phyloP scores from a whole-genome alignment of 37 sponge, comb jelly and placozoan genomes.

The Aphrocallistes beatrix region DNA sequence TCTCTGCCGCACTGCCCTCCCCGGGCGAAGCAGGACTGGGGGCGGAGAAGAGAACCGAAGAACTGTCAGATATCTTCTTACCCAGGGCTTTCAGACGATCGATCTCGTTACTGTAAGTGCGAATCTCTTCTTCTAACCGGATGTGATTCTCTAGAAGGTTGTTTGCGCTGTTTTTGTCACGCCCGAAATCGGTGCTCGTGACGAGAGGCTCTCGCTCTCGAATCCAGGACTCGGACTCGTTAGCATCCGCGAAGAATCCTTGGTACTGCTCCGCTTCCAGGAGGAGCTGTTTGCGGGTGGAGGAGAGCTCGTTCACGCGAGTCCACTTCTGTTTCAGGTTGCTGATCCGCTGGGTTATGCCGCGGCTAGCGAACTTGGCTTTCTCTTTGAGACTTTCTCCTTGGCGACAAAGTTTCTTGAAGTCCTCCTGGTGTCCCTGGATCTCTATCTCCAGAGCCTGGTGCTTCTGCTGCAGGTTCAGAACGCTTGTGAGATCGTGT shows the following conservation, averaged over 20 bases:
- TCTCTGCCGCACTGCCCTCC: conserved; percentile 26
- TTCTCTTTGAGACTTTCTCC: conserved; percentile 46
- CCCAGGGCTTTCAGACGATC: conserved; percentile 59
- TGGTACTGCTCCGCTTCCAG: conserved; percentile 72
- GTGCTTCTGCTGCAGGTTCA: conserved; percentile 74
- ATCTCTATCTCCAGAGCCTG: conserved; percentile 63
- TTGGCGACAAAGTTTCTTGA: conserved; percentile 38
- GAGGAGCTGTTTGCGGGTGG: conserved; percentile 44
- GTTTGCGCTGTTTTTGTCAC: conserved; percentile 62
- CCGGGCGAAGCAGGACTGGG: neutral
- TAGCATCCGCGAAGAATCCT: conserved; percentile 89
- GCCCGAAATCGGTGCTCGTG: conserved; percentile 61
- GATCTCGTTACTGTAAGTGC: conserved; percentile 59
- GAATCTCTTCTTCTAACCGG: conserved; percentile 50
- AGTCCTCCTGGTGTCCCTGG: conserved; percentile 47
- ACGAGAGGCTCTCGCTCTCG: conserved; percentile 75
- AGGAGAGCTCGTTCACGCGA: conserved; percentile 61
- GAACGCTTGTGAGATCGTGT: conserved; percentile 51
- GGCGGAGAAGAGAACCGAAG: conserved; percentile 1
- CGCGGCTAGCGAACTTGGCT: conserved; percentile 44
- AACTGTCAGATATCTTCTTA: conserved; percentile 40
- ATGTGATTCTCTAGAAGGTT: conserved; percentile 64
- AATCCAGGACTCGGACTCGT: conserved; percentile 87
- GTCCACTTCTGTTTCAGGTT: conserved; percentile 68
- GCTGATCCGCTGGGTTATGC: conserved; percentile 44